Conservation (phyloP, 1,140 invertebrate genomes). For the Caerostris darwini region DNA sequence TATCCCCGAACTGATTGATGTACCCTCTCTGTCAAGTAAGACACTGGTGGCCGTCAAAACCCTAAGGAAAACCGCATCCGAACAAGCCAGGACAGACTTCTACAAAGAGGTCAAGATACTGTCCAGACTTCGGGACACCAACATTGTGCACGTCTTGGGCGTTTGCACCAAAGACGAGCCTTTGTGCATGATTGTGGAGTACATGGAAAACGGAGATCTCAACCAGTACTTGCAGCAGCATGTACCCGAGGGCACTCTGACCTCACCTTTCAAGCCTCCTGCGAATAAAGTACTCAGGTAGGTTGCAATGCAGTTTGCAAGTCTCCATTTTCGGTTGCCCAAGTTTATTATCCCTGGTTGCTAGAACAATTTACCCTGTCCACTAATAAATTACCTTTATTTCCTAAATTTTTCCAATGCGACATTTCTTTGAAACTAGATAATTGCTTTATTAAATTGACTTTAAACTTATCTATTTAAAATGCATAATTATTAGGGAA, state of each 20-base stretch:
- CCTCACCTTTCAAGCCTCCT: constrained; percentile 46
- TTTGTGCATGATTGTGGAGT: constrained; percentile 93
- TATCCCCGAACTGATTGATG: constrained; percentile 88
- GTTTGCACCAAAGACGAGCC: constrained; percentile 92
- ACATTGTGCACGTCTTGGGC: constrained; percentile 93
- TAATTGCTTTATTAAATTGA: no score
- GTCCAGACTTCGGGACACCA: constrained; percentile 91
- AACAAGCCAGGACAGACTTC: constrained; percentile 94
- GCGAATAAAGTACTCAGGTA: constrained; percentile 81
- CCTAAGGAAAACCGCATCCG: constrained; percentile 87
- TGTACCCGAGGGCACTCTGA: constrained; percentile 80
- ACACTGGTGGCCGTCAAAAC: constrained; percentile 90
- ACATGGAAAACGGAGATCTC: constrained; percentile 94
- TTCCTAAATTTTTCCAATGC: background rate
- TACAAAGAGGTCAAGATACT: constrained; percentile 93
- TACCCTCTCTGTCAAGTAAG: constrained; percentile 85
- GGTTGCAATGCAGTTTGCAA: constrained; percentile 30
- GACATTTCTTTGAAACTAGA: constrained; percentile 72
- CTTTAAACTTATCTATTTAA: no score
- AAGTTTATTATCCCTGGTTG: background rate
- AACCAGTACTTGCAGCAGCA: constrained; percentile 89
- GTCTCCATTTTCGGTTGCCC: background rate
- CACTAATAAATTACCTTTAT: background rate
- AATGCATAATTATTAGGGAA: no score
- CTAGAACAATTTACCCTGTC: background rate